These are phyloP conservation scores for Brachypterus glaber DNA, from an alignment of 2,888 invertebrate species.

Conservation along the genomic window DNA sequence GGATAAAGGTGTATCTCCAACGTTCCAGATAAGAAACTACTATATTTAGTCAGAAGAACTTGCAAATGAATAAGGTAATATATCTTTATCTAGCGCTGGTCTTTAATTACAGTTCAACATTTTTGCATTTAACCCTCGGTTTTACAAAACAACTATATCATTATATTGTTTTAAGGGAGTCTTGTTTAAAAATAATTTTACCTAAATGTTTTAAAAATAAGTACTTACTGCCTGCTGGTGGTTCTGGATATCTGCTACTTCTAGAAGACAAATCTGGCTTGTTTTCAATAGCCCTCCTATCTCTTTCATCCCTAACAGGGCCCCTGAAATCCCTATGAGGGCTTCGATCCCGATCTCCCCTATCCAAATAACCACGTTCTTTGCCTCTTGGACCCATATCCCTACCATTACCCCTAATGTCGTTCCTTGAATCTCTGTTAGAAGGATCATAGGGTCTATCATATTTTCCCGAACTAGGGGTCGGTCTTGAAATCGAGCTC, in stretches of 20 bases:
- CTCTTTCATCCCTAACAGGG: conserved; percentile 27
- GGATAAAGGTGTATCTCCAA: too few relatives aligned
- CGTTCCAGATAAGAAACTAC: too few relatives aligned
- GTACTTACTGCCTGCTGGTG: background rate
- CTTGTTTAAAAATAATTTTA: too few relatives aligned
- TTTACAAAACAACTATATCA: too few relatives aligned
- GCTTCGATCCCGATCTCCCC: conserved; percentile 32
- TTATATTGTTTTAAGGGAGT: too few relatives aligned
- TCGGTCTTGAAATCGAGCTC: conserved; percentile 16
- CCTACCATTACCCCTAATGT: conserved; percentile 14
- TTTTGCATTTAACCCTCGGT: too few relatives aligned
- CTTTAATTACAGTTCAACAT: too few relatives aligned
- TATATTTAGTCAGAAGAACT: too few relatives aligned
- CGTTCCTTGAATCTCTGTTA: conserved; percentile 21
- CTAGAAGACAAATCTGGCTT: conserved; percentile 29
- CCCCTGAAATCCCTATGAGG: conserved; percentile 28
- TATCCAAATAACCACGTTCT: conserved; percentile 30
- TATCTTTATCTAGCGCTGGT: too few relatives aligned
- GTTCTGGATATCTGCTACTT: conserved; percentile 16
- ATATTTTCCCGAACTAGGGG: conserved; percentile 20
- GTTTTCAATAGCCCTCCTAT: conserved; percentile 26
- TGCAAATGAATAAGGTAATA: too few relatives aligned
- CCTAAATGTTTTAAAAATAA: too few relatives aligned
- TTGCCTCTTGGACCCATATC: conserved; percentile 22
- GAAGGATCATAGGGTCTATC: conserved; percentile 19